Base-by-base conservation (phyloP, 2,888 invertebrate genomes). In the Tinea trinotella region DNA sequence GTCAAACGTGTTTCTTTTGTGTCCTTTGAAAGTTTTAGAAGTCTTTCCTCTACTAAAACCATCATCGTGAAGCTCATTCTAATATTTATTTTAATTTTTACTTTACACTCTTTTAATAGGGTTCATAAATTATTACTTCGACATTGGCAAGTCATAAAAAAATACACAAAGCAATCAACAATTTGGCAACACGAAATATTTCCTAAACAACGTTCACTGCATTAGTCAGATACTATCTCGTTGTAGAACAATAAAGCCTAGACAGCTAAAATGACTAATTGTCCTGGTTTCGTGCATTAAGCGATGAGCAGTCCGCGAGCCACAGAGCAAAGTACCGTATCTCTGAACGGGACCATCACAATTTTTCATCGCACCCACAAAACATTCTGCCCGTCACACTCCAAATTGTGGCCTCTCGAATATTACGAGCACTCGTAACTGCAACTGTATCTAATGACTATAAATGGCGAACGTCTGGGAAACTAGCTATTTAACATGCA, bases 401-500 rank as follows among this genome's bases (percentile, higher is more conserved):
- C 78, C 70, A 74, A 82, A 82, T 77, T 79, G 71, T 79, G 71
- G n/a, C n/a, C 72, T 76, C 74, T 78, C 74, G 68, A 74, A 75
- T 76, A 74, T 70, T 71, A 68, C 68, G 65, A 72, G n/a, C n/a
- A n/a, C 40, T 40, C 40, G 17, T 71, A 75, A 70, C 64, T 69
- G 71, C 76, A 82, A 81, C 80, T 80, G 80, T 79, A 76, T 67
- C 69, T 80, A 83, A 82, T 77, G 81, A 75, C 70, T 67, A 67
- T 63, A 65, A 73, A 71, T 70, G 71, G 76, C 76, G 75, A 75
- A 69, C 74, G 75, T 74, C 79, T 84, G 84, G 75, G 83, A 85
- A 84, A 71, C 68, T 65, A 66, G 67, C 66, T 70, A 67, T 71
- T 74, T 73, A 71, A 66, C 67, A 67, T 68, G 71, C 74, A 71